Evolutionary conservation across 1,140 invertebrate species (phyloP).

Genomic region (Drosophila melanica): DNA sequence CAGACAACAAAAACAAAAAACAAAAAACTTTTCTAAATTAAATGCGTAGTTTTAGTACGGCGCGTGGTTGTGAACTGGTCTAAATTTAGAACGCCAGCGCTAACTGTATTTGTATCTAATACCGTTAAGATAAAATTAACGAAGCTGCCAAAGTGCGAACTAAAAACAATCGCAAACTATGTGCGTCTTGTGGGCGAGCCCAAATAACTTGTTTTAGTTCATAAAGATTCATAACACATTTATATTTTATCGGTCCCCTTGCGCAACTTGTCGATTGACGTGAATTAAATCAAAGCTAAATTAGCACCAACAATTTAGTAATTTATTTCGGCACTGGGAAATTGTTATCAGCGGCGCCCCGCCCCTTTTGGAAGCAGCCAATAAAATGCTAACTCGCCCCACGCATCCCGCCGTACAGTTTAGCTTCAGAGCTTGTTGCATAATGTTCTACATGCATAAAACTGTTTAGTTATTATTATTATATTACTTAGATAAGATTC

Average conservation of each 20-base stretch:
- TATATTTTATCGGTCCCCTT: slow-evolving; percentile 14
- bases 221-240: slow-evolving; percentile 10
- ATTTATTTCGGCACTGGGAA: slow-evolving; percentile 7
- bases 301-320: slow-evolving; percentile 35
- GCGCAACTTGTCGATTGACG: slow-evolving; percentile 47
- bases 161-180: slow-evolving; percentile 4
- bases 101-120: not conserved
- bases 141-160: slow-evolving; percentile 6
- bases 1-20: slow-evolving; percentile 13
- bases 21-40: slow-evolving; percentile 10
- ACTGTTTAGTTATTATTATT: slow-evolving; percentile 16
- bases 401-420: slow-evolving; percentile 10
- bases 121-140: not conserved
- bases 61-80: slow-evolving; percentile 25
- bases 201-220: slow-evolving; percentile 27
- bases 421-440: slow-evolving; percentile 31
- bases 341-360: slow-evolving; percentile 15
- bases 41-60: slow-evolving; percentile 31
- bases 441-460: slow-evolving; percentile 37
- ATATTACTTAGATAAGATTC: slow-evolving; percentile 24
- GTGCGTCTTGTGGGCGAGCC: slow-evolving; percentile 16
- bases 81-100: slow-evolving; percentile 37
- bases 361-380: slow-evolving; percentile 16
- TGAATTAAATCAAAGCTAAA: slow-evolving; percentile 50
- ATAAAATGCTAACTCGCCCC: slow-evolving; percentile 18